These are phyloP conservation scores for Neolamprologus modestus DNA, from an alignment of 2,113 vertebrate species.

Conservation along the genomic window DNA sequence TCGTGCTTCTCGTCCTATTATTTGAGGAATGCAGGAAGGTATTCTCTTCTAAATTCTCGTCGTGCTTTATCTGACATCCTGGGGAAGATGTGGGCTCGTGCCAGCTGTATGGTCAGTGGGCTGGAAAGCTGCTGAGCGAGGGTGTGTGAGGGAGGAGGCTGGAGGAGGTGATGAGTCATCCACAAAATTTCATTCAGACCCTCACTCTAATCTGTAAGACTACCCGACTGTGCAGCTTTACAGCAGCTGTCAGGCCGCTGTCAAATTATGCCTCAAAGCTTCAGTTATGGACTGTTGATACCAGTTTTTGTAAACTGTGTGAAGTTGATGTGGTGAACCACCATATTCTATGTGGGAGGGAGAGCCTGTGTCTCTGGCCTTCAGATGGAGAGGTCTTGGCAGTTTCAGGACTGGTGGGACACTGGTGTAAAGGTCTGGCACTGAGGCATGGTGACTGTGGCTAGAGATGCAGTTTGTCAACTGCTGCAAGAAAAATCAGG, in stretches of 20 bases:
- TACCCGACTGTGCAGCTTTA: neutral
- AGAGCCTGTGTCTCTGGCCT: conserved; percentile 35
- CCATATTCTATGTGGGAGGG: conserved; percentile 51
- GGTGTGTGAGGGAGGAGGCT: conserved; percentile 15
- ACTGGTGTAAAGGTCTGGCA: conserved; percentile 33
- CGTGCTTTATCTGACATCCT: neutral
- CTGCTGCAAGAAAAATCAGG: neutral
- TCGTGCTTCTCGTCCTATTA: accelerated
- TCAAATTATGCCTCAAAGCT: neutral
- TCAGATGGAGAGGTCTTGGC: conserved; percentile 60
- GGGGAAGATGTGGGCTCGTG: conserved; percentile 1
- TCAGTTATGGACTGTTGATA: neutral
- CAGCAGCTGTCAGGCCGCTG: neutral
- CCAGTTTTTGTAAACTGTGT: neutral
- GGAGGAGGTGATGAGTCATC: conserved; percentile 67
- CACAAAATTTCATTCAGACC: conserved; percentile 56
- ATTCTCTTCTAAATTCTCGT: neutral
- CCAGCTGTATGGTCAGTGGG: conserved; percentile 41
- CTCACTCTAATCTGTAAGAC: conserved; percentile 11
- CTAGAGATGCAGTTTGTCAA: conserved; percentile 2
- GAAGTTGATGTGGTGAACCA: neutral
- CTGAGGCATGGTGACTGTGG: neutral
- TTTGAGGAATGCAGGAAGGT: neutral
- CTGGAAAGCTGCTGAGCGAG: conserved; percentile 23
- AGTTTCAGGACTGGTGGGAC: conserved; percentile 6